Evolutionary conservation across 2,888 invertebrate genomes (phyloP).

Genomic region (Lochmaea capreae): DNA sequence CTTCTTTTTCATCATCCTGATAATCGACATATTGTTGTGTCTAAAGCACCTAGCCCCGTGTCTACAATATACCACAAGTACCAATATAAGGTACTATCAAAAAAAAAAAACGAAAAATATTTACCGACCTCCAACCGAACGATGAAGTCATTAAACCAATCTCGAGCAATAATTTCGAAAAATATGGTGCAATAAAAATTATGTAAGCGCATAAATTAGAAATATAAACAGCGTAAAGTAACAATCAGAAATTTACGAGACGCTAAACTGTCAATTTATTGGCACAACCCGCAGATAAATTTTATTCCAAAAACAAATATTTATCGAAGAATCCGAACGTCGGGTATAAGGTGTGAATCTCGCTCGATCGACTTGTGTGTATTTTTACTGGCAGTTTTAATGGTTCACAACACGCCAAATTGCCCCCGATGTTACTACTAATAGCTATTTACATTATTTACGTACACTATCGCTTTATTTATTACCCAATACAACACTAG

Average conservation of each 20-base stretch:
- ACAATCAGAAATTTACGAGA: slow-evolving; percentile 45
- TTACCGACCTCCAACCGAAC: not conserved
- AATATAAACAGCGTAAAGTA: slow-evolving; percentile 44
- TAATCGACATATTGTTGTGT: too few species aligned
- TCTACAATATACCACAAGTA: too few species aligned
- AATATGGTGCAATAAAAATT: slow-evolving; percentile 39
- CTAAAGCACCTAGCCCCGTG: too few species aligned
- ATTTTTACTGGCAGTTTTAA: slow-evolving; percentile 38
- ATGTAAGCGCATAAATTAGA: slow-evolving; percentile 44
- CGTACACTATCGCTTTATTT: slow-evolving; percentile 14
- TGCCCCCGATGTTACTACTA: slow-evolving; percentile 20
- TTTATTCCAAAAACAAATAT: slow-evolving; percentile 45
- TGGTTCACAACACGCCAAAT: slow-evolving; percentile 27
- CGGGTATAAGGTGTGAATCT: slow-evolving; percentile 43
- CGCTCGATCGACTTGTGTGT: slow-evolving; percentile 38
- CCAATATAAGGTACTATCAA: not conserved
- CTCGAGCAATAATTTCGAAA: slow-evolving; percentile 12
- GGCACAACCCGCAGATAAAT: slow-evolving; percentile 43
- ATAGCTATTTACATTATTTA: slow-evolving; percentile 14
- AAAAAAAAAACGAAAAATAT: slow-evolving; percentile 16
- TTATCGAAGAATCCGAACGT: slow-evolving; percentile 43
- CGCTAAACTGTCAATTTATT: slow-evolving; percentile 48
- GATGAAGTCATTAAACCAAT: slow-evolving; percentile 17
- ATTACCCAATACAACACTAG: slow-evolving; percentile 13
- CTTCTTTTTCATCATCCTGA: too few species aligned